Evolutionary conservation across 2,888 invertebrate genomes (phyloP), one percentile per base, ranked within the genome.

Genomic region (Selenia dentaria): DNA sequence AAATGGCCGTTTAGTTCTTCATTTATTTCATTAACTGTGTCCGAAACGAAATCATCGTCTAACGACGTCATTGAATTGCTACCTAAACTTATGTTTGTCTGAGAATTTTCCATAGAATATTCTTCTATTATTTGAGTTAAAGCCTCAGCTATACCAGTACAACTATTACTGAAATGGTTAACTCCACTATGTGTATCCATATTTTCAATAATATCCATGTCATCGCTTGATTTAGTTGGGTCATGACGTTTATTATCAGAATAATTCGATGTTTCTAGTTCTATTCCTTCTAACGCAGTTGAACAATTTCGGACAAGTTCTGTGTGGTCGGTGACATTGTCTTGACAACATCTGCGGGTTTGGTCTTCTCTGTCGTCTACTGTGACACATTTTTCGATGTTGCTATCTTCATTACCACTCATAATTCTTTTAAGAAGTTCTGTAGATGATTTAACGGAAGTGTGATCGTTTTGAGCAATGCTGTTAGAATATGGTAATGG

Each of bases 71-170:
- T 4, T 16, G 51, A 36, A 35, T 64, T 65, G 37, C 47, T 57
- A 33, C 42, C 43, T 54, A 59, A 31, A 52, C 46, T 52, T 41
- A 52, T 36, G 37, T 64, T 62, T 20, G 12, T 25, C 14, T 28
- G 37, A 10, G 14, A 4, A 18, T 33, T 27, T 35, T 63, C 56
- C 10, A 51, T 29, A n/a, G 69, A 67, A 55, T 54, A 70, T 51
- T 81, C 76, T 57, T 74, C 75, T 33, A 89, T 65, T 3, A 85
- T 58, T 74, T 88, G 88, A 9, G 90, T 90, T 14, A 73, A 40
- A 6, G 83, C 85, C 50, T 81, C 79, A 20, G 83, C 83, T 41
- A 78, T 67, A 53, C 81, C 78, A 4, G 70, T 71, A 60, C 46
- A 37, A 49, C 36, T 51, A 10, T 64, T 57, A 24, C 50, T 58